These are phyloP conservation scores for Tragelaphus scriptus DNA, from an alignment of 2,113 vertebrate species.

Conservation along the genomic window DNA sequence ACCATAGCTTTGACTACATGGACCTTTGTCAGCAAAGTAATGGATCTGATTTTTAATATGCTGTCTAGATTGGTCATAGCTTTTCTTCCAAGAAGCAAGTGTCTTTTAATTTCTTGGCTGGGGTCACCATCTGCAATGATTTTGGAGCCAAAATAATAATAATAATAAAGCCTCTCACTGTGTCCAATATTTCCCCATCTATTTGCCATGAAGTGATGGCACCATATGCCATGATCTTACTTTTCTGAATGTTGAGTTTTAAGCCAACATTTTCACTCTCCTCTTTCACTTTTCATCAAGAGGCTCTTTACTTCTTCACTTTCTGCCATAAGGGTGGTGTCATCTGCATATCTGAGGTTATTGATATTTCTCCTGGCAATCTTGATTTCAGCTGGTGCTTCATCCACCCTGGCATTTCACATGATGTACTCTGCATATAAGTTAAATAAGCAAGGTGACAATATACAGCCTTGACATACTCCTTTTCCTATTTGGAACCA, in stretches of 20 bases:
- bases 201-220: neutral
- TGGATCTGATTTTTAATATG: neutral
- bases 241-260: neutral
- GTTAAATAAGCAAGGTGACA: neutral
- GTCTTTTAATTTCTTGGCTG: neutral
- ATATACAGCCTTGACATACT: neutral
- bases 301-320: neutral
- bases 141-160: neutral
- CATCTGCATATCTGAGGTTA: neutral
- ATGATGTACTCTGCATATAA: neutral
- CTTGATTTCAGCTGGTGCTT: neutral
- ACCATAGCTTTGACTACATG: neutral
- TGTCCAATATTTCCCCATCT: neutral
- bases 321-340: neutral
- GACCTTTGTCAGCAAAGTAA: neutral
- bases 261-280: neutral
- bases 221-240: neutral
- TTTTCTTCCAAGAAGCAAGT: neutral
- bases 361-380: neutral
- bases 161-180: neutral
- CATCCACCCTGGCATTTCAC: accelerated
- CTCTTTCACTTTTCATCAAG: neutral
- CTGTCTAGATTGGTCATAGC: neutral
- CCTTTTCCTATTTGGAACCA: neutral
- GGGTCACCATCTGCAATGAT: neutral